Evolutionary conservation across 2,888 invertebrate genomes (phyloP).

Genomic region (Rhagium mordax): DNA sequence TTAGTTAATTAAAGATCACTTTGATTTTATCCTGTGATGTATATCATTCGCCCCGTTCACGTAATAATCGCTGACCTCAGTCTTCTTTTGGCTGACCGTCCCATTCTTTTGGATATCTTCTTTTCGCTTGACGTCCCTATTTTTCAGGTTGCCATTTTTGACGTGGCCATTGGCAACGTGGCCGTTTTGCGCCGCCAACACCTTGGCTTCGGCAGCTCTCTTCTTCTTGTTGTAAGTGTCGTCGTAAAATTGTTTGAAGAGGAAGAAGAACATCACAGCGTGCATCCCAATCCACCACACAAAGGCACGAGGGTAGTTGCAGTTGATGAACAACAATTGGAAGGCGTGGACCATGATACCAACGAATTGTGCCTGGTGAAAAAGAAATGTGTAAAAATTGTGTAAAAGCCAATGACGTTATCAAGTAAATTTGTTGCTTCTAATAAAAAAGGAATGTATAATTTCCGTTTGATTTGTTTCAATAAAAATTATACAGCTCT

Average conservation of each 20-base stretch:
- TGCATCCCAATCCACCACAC: conserved; percentile 98
- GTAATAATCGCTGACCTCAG: conserved; percentile 73
- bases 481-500: too few species aligned
- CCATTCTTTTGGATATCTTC: conserved; percentile 46
- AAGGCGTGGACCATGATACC: conserved; percentile 93
- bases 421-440: too few species aligned
- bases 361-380: conserved; percentile 87
- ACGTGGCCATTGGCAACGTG: conserved; percentile 32
- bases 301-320: conserved; percentile 94
- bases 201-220: conserved; percentile 37
- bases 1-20: conserved; percentile 54
- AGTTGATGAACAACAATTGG: conserved; percentile 91
- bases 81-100: conserved; percentile 56
- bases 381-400: too few species aligned
- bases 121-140: conserved; percentile 42
- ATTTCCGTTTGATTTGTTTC: too few species aligned
- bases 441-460: too few species aligned
- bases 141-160: conserved; percentile 44
- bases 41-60: conserved; percentile 68
- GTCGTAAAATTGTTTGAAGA: conserved; percentile 96
- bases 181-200: conserved; percentile 40
- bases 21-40: conserved; percentile 63
- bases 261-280: conserved; percentile 95
- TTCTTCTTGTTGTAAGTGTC: conserved; percentile 77
- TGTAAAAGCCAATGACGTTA: too few species aligned